Evolutionary conservation across 2,888 invertebrate species (phyloP), one percentile per base, ranked within the genome.

Genomic region (Nephrotoma flavescens): DNA sequence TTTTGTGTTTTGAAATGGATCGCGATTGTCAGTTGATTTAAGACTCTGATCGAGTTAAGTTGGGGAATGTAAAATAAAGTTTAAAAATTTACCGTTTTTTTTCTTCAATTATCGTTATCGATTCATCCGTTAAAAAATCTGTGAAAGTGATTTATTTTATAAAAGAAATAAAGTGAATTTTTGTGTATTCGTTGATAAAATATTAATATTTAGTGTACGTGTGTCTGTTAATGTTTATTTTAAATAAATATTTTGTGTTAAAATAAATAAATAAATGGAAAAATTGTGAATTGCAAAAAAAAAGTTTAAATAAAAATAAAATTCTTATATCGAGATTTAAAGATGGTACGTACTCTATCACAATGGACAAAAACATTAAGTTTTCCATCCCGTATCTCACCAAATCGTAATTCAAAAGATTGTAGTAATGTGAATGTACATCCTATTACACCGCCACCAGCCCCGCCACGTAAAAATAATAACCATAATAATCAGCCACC

Each of bases 321-420:
- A 41, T 19, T 9, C 12, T 42, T n/a, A n/a, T 19, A 86, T 19
- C 5, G 52, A n/a, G 47, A 47, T 57, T 41, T 45, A 47, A 31
- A 52, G 90, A 97, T 97, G 97, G 97, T 96, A 92, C 96, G 97
- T 89, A 96, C 96, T 93, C 93, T 97, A 90, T 95, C 96, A 88
- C 96, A 96, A 93, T 97, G 97, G 97, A 97, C 96, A 92, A 97
- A 97, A 93, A 97, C 96, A 89, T 93, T 97, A 91, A 97, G 96
- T 93, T 97, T 97, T 92, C 97, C 97, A 88, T 95, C 96, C 90
- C 94, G 97, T 92, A 93, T 96, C 90, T 96, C 96, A 87, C 96
- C 96, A 15, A 96, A 96, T 91, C 95, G 96, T 90, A 94, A 94
- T 87, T 94, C 95, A 71, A 96, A 96, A 92, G 96, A 96, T 91